These are phyloP conservation scores for Zaprionus lachaisei DNA, from an alignment of 1,140 invertebrate species.

Conservation along the genomic window DNA sequence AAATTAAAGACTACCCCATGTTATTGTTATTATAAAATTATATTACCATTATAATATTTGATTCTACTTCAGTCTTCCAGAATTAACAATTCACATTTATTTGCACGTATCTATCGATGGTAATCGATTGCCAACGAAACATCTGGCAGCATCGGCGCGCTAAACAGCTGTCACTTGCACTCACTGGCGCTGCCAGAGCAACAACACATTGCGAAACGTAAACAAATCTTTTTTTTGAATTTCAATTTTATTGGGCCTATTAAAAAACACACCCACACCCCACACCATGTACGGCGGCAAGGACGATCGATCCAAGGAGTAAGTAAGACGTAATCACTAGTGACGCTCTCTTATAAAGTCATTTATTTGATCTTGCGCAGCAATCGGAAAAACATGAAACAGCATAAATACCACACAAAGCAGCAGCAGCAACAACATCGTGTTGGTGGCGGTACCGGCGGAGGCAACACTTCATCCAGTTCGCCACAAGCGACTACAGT, in stretches of 20 bases:
- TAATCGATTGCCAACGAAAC: not conserved
- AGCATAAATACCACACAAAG: constrained; percentile 60
- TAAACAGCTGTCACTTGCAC: constrained; percentile 26
- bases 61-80: too few species aligned
- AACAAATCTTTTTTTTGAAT: constrained; percentile 42
- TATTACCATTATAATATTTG: too few species aligned
- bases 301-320: constrained; percentile 83
- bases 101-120: not conserved
- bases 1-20: not conserved
- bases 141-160: constrained; percentile 4
- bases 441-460: constrained; percentile 19
- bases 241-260: constrained; percentile 16
- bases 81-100: not conserved
- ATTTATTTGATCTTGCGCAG: constrained; percentile 21
- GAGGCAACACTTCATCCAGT: constrained; percentile 65
- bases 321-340: constrained; percentile 53
- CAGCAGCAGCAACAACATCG: constrained; percentile 45
- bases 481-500: constrained; percentile 55
- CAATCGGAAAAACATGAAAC: constrained; percentile 76
- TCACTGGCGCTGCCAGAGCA: constrained; percentile 30
- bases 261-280: not conserved
- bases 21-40: too few species aligned
- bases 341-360: not conserved
- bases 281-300: constrained; percentile 70
- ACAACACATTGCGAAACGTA: constrained; percentile 27